phyloP scores from a whole-genome alignment of 2,888 invertebrate genomes.

The Eulithis prunata region DNA sequence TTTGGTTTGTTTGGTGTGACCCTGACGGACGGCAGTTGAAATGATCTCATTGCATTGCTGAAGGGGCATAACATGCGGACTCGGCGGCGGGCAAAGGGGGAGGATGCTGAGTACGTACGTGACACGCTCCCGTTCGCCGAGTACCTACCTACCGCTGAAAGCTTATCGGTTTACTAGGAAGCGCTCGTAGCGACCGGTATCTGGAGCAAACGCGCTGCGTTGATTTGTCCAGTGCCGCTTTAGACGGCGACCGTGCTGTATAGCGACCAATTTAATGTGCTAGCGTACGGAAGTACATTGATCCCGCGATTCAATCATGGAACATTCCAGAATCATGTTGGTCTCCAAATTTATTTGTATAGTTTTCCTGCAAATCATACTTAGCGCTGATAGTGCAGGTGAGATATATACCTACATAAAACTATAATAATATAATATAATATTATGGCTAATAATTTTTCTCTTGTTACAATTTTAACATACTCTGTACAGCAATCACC shows the following conservation, averaged over 20 bases:
- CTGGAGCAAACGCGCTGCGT: constrained; percentile 54
- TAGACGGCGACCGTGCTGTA: constrained; percentile 47
- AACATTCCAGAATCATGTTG: constrained; percentile 54
- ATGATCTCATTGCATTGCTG: constrained; percentile 40
- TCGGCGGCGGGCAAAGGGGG: constrained; percentile 23
- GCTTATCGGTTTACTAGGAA: constrained; percentile 69
- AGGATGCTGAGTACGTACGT: constrained; percentile 29
- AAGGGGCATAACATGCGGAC: constrained; percentile 35
- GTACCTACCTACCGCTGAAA: constrained; percentile 31
- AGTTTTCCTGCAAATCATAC: constrained; percentile 43
- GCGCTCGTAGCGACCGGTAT: constrained; percentile 51
- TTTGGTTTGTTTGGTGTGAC: neutral
- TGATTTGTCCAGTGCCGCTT: constrained; percentile 22
- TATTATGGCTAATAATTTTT: neutral
- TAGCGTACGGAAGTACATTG: constrained; percentile 56
- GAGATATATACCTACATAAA: constrained; percentile 34
- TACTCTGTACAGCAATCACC: neutral
- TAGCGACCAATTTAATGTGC: constrained; percentile 56
- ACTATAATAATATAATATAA: no score
- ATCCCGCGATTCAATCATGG: constrained; percentile 52
- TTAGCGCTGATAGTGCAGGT: constrained; percentile 48
- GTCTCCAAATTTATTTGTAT: constrained; percentile 47
- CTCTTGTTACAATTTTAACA: no score
- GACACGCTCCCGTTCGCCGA: constrained; percentile 9
- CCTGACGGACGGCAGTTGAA: neutral